phyloP scores from a whole-genome alignment of 2,888 invertebrate species.

The Halictus ligatus region DNA sequence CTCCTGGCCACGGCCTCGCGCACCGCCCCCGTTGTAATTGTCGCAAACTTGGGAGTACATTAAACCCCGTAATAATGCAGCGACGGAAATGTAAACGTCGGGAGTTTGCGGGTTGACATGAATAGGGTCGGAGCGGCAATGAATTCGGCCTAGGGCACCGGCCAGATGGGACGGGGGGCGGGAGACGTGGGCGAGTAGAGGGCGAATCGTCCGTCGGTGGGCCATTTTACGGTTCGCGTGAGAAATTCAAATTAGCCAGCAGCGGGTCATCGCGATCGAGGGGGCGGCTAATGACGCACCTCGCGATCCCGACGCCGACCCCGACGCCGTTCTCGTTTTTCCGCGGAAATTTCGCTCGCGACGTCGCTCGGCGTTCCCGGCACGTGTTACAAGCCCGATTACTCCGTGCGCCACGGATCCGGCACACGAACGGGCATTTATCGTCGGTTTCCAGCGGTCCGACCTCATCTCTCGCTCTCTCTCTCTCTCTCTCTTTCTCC shows the following conservation, averaged over 20 bases:
- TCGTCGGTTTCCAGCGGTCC: conserved; percentile 51
- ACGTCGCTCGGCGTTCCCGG: conserved; percentile 41
- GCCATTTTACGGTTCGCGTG: conserved; percentile 49
- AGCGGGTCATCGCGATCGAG: conserved; percentile 44
- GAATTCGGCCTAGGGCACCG: background rate
- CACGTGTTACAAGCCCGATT: conserved; percentile 61
- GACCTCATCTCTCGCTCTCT: background rate
- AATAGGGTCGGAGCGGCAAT: background rate
- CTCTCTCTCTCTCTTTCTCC: background rate
- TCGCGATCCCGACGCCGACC: background rate
- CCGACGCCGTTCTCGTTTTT: background rate
- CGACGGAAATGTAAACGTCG: conserved; percentile 21
- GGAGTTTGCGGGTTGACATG: conserved; percentile 1
- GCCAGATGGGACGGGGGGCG: background rate
- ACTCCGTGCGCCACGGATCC: conserved; percentile 46
- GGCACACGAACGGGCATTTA: conserved; percentile 60
- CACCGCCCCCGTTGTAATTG: conserved; percentile 34
- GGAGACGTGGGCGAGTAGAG: background rate
- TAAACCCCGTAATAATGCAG: conserved; percentile 30
- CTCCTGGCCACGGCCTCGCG: background rate
- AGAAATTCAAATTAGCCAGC: conserved; percentile 54
- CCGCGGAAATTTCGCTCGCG: conserved; percentile 17
- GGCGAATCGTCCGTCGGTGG: conserved; percentile 14
- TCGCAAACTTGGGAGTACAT: conserved; percentile 37
- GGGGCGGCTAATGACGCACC: conserved; percentile 22